Conservation (phyloP, 2,797 vertebrate species). For the Natrix natrix region DNA sequence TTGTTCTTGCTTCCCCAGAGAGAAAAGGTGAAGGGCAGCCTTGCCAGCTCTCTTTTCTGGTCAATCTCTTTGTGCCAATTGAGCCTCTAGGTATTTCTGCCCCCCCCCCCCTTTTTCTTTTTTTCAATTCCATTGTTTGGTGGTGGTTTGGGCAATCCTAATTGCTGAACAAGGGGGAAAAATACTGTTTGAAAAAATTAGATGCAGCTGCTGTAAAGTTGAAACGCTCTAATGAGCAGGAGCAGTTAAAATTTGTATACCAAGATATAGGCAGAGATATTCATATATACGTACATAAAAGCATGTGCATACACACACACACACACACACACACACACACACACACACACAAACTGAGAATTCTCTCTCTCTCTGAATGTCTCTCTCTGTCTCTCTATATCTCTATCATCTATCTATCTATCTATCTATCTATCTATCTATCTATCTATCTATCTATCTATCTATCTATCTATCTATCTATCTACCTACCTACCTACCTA, state of each 20-base stretch:
- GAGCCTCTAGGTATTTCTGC: neutral
- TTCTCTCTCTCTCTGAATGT: too few relatives aligned
- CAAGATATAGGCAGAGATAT: neutral
- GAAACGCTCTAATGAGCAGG: neutral
- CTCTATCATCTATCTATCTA: too few relatives aligned
- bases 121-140: neutral
- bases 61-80: neutral
- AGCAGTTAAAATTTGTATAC: neutral
- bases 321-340: neutral
- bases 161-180: neutral
- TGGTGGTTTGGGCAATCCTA: neutral
- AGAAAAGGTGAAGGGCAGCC: neutral
- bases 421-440: too few relatives aligned
- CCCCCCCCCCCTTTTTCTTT: neutral
- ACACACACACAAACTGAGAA: too few relatives aligned
- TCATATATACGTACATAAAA: neutral
- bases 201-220: neutral
- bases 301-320: too few relatives aligned
- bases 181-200: neutral
- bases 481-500: too few relatives aligned
- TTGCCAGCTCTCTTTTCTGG: too few relatives aligned
- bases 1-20: neutral
- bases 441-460: too few relatives aligned
- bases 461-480: too few relatives aligned
- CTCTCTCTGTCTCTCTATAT: too few relatives aligned